phyloP scores from a whole-genome alignment of 2,888 invertebrate species.

The Stratiomys singularior region DNA sequence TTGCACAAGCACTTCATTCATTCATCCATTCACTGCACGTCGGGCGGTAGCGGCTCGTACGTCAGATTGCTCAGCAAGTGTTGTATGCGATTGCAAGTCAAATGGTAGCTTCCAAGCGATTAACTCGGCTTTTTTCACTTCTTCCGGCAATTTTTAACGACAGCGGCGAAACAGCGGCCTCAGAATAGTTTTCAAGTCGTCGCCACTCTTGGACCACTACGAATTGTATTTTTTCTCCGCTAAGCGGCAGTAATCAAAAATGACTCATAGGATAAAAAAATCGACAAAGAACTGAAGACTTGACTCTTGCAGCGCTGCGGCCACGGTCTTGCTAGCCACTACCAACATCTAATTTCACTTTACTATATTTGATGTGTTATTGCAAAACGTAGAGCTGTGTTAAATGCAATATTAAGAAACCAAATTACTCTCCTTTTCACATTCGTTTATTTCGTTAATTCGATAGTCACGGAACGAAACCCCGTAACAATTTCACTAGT shows the following conservation, averaged over 20 bases:
- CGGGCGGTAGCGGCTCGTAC: too few species aligned
- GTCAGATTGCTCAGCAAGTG: constrained; percentile 9
- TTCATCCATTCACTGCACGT: constrained; percentile 17
- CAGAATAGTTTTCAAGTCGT: constrained; percentile 11
- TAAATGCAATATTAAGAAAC: not conserved
- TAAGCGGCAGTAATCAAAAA: constrained; percentile 40
- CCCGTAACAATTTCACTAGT: constrained; percentile 14
- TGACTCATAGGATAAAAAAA: constrained; percentile 44
- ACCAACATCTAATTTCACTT: not conserved
- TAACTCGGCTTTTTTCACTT: constrained; percentile 1
- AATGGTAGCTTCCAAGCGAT: not conserved
- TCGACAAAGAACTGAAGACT: constrained; percentile 29
- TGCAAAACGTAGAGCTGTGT: not conserved
- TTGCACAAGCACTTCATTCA: constrained; percentile 11
- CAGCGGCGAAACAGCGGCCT: not conserved
- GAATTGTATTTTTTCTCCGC: constrained; percentile 25
- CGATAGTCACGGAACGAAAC: constrained; percentile 4
- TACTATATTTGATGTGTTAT: not conserved
- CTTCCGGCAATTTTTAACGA: not conserved
- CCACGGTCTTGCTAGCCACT: not conserved
- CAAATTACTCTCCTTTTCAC: constrained; percentile 17
- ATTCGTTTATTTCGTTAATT: not conserved
- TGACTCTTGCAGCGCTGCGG: not conserved
- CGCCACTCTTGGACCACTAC: constrained; percentile 10
- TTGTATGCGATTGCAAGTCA: not conserved